These are phyloP conservation scores for Rhinichthys osculus DNA, from an alignment of 2,797 vertebrate genomes.

Conservation along the genomic window DNA sequence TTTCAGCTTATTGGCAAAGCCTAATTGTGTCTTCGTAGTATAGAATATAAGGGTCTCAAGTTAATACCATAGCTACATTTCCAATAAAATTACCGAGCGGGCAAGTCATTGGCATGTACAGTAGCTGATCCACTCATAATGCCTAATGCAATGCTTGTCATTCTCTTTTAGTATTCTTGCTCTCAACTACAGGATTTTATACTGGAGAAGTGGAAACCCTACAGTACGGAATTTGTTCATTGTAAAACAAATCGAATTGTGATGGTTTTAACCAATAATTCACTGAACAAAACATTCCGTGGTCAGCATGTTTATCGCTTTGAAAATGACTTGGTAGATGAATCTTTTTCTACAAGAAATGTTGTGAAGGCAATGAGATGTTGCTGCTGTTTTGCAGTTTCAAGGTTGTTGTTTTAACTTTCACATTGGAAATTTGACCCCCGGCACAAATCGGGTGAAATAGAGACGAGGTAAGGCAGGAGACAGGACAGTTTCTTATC, in stretches of 20 bases:
- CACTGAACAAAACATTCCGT: background rate
- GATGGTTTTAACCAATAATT: background rate
- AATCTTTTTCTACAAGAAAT: slow-evolving; percentile 3
- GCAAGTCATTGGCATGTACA: too few relatives aligned
- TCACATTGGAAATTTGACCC: slow-evolving; percentile 63
- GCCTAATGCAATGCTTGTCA: background rate
- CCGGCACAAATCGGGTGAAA: slow-evolving; percentile 62
- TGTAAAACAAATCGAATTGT: too few relatives aligned
- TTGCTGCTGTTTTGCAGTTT: background rate
- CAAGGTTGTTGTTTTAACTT: slow-evolving; percentile 37
- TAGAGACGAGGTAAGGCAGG: slow-evolving; percentile 41
- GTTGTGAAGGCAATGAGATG: background rate
- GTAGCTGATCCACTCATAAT: background rate
- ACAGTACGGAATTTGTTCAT: background rate
- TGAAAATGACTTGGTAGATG: background rate
- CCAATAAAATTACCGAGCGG: background rate
- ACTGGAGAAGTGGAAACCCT: background rate
- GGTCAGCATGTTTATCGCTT: background rate
- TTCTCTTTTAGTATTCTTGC: background rate
- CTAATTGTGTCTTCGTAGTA: background rate
- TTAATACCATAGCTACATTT: background rate
- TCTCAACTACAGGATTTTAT: background rate
- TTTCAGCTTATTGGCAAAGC: background rate
- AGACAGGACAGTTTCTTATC: slow-evolving; percentile 43
- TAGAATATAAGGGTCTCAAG: background rate